Conservation (phyloP, 64 coral and sea anemone genomes). For the Stichodactyla helianthus region DNA sequence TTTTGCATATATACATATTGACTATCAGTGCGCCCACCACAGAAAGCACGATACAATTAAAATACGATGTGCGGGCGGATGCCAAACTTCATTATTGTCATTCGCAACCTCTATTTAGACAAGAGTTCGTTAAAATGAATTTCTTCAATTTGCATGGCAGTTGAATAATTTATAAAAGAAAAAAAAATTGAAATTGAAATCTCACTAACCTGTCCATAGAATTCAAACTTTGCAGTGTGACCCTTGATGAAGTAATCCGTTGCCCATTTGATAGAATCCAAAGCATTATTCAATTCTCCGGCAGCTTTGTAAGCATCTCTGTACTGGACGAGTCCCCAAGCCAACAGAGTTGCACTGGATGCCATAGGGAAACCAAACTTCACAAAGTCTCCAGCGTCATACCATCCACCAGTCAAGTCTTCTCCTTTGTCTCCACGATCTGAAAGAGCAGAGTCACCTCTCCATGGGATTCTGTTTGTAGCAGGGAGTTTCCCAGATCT, state of each 20-base stretch:
- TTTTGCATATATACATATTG: too few species aligned
- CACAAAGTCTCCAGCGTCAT: constrained; percentile 95
- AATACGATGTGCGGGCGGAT: too few species aligned
- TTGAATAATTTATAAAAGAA: neutral
- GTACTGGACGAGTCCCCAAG: constrained; percentile 80
- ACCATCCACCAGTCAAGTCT: constrained; percentile 91
- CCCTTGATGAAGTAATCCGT: constrained; percentile 94
- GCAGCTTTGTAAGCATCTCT: constrained; percentile 49
- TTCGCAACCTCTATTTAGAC: too few species aligned
- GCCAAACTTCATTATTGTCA: too few species aligned
- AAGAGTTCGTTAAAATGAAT: too few species aligned
- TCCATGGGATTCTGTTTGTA: constrained; percentile 81
- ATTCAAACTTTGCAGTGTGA: constrained; percentile 66
- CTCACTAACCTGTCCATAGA: constrained; percentile 75
- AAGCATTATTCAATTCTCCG: constrained; percentile 55
- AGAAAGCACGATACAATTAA: too few species aligned
- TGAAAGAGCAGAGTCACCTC: constrained; percentile 66
- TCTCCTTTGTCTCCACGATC: constrained; percentile 59
- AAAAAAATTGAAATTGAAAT: neutral
- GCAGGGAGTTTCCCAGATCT: constrained; percentile 78
- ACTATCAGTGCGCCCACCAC: too few species aligned
- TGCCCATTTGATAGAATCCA: constrained; percentile 89
- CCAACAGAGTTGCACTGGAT: constrained; percentile 58
- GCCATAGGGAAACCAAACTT: constrained; percentile 97
- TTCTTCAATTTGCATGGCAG: too few species aligned